A percentile compares a stretch with the other conserved stretches of the same genome.
Conservation (phyloP, 2,888 invertebrate genomes). For the Aphrophora alni region DNA sequence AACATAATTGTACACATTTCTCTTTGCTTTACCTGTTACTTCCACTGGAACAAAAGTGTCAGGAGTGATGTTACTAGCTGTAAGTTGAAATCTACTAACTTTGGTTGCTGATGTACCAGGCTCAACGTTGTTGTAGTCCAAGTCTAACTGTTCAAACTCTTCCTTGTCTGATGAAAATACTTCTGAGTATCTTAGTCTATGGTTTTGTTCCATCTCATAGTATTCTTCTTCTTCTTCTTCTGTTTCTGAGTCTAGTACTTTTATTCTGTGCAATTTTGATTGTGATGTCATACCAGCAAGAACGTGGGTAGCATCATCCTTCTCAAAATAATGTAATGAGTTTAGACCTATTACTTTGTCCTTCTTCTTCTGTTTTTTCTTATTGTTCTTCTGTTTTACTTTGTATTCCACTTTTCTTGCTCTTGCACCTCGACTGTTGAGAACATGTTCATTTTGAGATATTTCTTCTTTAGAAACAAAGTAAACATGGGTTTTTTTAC, state of each 20-base stretch:
- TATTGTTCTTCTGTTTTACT: too few relatives aligned
- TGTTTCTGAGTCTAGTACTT: too few relatives aligned
- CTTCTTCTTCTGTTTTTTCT: conserved; percentile 7
- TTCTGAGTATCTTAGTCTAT: too few relatives aligned
- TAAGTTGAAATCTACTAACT: not conserved
- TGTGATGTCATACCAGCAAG: too few relatives aligned
- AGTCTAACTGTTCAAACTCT: not conserved
- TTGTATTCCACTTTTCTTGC: not conserved
- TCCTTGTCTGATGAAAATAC: not conserved
- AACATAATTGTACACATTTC: conserved; percentile 7
- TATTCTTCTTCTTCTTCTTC: too few relatives aligned
- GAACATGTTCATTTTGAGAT: not conserved
- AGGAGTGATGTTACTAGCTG: not conserved
- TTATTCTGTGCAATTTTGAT: too few relatives aligned
- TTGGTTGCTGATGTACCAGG: not conserved
- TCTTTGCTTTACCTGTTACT: not conserved
- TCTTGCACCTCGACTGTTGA: too few relatives aligned
- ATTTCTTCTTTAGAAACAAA: conserved; percentile 21
- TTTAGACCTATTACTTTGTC: not conserved
- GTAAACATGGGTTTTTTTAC: not conserved
- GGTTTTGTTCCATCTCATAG: too few relatives aligned
- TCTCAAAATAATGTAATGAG: conserved; percentile 16
- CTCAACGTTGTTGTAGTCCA: too few relatives aligned
- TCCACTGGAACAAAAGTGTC: not conserved
- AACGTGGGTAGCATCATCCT: too few relatives aligned